Evolutionary conservation across 2,113 vertebrate genomes (phyloP), one percentile per base, ranked within the genome.

Genomic region (Myotis yumanensis): DNA sequence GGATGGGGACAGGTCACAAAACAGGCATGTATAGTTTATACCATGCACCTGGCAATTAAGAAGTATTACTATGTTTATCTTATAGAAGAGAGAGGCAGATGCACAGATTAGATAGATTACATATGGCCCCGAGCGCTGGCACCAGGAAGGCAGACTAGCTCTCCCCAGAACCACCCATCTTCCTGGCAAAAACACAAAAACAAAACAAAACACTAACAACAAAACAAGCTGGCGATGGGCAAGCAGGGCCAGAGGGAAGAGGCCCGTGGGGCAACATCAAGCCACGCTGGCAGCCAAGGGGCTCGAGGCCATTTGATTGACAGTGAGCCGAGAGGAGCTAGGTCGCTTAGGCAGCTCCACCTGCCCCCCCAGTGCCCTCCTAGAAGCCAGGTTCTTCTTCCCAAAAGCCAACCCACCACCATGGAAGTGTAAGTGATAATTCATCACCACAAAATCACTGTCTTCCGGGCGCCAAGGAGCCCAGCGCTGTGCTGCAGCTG

Each of bases 21-120:
- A 75, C 16, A 85, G 32, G n/a, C 76, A 85, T 54, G 92, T 94
- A 92, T 28, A 90, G 86, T 71, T 94, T 85, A 93, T 15, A 89
- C 73, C 22, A 48, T 22, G 18, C 15, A 4, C 25, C 28, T 12
- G 30, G 86, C 28, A 91, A 95, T 76, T 92, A 62, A 51, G 87
- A 95, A 96, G 80, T 88, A 90, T 87, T 84, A 90, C 87, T 93
- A 73, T 80, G 75, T 93, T 73, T 92, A 86, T 62, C 30, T 69
- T 84, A 43, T 37, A 83, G 48, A 73, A 64, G 30, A 66, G 4
- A 94, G 18, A 62, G 51, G 59, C 25, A 9, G 12, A 4, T 25
- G 32, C 17, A 52, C 10, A 46, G 62, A 52, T 16, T 30, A 76
- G 40, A 12, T 73, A 72, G 7, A 75, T 46, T 46, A 46, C 43